Base-by-base conservation (phyloP, 2,797 vertebrate species). In the Mallotus villosus region DNA sequence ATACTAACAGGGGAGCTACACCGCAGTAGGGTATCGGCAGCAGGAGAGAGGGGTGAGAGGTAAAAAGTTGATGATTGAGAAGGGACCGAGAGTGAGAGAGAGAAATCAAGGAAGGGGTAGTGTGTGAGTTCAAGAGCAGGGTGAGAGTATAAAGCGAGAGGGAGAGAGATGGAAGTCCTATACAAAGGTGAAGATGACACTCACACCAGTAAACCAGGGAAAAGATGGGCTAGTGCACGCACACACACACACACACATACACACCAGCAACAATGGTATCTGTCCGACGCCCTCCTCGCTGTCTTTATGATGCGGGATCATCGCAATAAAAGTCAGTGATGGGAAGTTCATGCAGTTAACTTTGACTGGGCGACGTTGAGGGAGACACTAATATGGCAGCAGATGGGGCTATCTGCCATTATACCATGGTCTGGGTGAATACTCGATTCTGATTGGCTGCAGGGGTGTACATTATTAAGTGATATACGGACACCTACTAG, bases 351-450 rank as follows among this genome's bases (percentile, higher is more conserved):
- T 86, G 82, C 77, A 60, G 68, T 87, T 86, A 91, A 82, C 79
- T 85, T 86, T 83, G 83, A 84, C 81, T 78, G 79, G 77, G 75
- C 79, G 70, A 78, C 86, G 85, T 85, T 79, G 83, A 84, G 67
- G 66, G 82, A 85, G 87, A 89, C 81, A 80, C 77, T 90, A 85
- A 89, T 85, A 89, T 82, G 87, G 84, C 84, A 90, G 85, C 82
- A 81, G 82, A 87, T 78, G 85, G 82, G 77, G 60, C 75, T 86
- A 82, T 81, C 83, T 81, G 82, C 81, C 17, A 76, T 88, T 4
- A n/a, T n/a, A n/a, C n/a, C n/a, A n/a, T n/a, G n/a, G n/a, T n/a
- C n/a, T n/a, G n/a, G n/a, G n/a, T n/a, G n/a, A n/a, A n/a, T n/a
- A n/a, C n/a, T n/a, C n/a, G n/a, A n/a, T n/a, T n/a, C n/a, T n/a